These are phyloP conservation scores for Ispidina lecontei DNA, from an alignment of 2,797 vertebrate genomes.

Conservation along the genomic window DNA sequence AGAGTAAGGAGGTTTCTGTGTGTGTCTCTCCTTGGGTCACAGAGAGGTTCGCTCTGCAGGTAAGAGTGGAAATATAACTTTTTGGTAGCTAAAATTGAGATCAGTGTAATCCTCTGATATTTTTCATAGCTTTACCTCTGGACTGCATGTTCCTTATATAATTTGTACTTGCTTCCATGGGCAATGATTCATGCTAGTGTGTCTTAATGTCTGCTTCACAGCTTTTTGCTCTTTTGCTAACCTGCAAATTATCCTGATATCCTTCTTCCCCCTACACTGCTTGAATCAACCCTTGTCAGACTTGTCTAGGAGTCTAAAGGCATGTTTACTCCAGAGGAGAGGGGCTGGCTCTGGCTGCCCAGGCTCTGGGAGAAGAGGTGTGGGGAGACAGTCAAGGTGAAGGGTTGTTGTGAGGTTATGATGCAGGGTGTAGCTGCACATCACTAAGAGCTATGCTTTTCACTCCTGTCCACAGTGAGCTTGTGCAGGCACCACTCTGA, in stretches of 20 bases:
- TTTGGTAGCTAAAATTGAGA: not conserved
- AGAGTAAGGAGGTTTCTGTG: not conserved
- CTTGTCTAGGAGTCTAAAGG: not conserved
- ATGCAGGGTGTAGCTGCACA: not conserved
- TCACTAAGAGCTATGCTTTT: not conserved
- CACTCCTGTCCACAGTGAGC: fast-evolving
- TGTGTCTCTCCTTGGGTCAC: not conserved
- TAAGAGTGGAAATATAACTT: not conserved
- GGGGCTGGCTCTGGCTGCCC: not conserved
- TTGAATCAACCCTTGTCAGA: not conserved
- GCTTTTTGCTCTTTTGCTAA: not conserved
- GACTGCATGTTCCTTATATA: not conserved
- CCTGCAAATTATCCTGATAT: not conserved
- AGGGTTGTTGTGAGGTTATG: fast-evolving
- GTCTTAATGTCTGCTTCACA: not conserved
- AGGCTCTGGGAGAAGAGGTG: not conserved
- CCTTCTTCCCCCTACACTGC: not conserved
- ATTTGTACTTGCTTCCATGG: not conserved
- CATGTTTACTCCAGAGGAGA: not conserved
- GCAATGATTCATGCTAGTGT: not conserved
- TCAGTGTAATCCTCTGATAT: not conserved
- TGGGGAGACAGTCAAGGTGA: not conserved
- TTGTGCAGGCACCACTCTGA: not conserved
- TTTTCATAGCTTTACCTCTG: not conserved
- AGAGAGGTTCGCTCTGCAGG: not conserved